Evolutionary conservation across 2,797 vertebrate genomes (phyloP), one percentile per base, ranked within the genome.

Genomic region (Chromobotia macracanthus): DNA sequence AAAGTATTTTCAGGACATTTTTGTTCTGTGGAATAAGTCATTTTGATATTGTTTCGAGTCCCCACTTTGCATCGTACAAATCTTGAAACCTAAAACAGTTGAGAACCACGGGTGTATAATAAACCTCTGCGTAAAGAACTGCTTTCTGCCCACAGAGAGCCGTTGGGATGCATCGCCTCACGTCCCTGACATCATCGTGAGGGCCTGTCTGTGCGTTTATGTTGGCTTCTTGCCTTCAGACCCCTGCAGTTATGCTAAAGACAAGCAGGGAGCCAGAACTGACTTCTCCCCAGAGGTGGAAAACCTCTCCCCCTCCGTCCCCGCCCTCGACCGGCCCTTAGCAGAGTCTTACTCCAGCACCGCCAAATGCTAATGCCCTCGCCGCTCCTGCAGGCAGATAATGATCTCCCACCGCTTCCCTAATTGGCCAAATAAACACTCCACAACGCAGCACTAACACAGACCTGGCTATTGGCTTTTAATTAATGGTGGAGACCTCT

Each of bases 381-480:
- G 89, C 84, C 88, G 88, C 91, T 93, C 91, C 92, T 91, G 89
- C 91, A 95, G 95, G 94, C 95, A 93, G 94, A 96, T 97, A 98
- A 97, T 97, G 97, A 97, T 96, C 96, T 95, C 96, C 96, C 95
- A 97, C 96, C 96, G 97, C 93, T 98, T 96, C 94, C 68, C 95
- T 97, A 98, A 98, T 97, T 97, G 96, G 95, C 92, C 94, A 96
- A 97, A 96, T 96, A 96, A 97, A 97, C 96, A 95, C 93, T 93
- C 92, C 90, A 92, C 95, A 96, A 96, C 94, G 94, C 88, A 50
- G 72, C 44, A 60, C 89, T 92, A 92, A 91, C 69, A 82, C 84
- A 82, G 78, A 86, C 80, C 84, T 86, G 80, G 74, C 90, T 92
- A 93, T 94, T 92, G 93, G 91, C 89, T 93, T 94, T 94, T 94